These are phyloP conservation scores for Zaprionus vittiger DNA, from an alignment of 1,140 invertebrate species.

Conservation along the genomic window DNA sequence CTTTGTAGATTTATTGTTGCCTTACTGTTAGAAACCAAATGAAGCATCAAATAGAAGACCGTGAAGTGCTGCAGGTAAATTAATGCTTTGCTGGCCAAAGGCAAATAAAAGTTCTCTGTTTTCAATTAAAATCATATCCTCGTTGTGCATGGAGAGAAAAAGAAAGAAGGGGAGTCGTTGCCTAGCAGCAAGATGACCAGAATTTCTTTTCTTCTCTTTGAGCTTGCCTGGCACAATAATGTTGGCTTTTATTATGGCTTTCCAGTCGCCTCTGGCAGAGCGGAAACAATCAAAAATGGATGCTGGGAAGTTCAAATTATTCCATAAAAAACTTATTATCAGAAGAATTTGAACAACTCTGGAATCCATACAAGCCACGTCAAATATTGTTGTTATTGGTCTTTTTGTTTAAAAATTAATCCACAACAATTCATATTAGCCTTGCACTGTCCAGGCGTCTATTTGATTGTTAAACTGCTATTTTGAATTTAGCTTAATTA, in stretches of 20 bases:
- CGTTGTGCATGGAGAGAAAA: neutral
- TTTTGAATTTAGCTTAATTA: neutral
- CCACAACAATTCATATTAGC: neutral
- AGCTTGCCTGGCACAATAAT: neutral
- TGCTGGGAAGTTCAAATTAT: neutral
- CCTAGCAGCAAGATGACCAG: constrained; percentile 2
- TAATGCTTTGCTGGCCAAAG: neutral
- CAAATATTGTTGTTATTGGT: neutral
- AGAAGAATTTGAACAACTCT: neutral
- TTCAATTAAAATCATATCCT: constrained; percentile 10
- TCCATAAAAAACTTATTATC: neutral
- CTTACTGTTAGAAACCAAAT: neutral
- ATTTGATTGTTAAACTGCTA: neutral
- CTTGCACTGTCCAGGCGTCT: too few relatives aligned
- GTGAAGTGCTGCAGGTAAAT: constrained; percentile 5
- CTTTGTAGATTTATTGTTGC: neutral
- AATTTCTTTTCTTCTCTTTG: neutral
- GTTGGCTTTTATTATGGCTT: neutral
- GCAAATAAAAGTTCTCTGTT: neutral
- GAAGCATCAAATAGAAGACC: neutral
- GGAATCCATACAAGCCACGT: too few relatives aligned
- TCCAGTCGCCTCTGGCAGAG: neutral
- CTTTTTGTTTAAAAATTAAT: neutral
- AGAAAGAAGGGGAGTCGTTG: neutral
- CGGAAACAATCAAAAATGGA: neutral